These are phyloP conservation scores for Gallinago media DNA, from an alignment of 2,113 vertebrate species.

Conservation along the genomic window DNA sequence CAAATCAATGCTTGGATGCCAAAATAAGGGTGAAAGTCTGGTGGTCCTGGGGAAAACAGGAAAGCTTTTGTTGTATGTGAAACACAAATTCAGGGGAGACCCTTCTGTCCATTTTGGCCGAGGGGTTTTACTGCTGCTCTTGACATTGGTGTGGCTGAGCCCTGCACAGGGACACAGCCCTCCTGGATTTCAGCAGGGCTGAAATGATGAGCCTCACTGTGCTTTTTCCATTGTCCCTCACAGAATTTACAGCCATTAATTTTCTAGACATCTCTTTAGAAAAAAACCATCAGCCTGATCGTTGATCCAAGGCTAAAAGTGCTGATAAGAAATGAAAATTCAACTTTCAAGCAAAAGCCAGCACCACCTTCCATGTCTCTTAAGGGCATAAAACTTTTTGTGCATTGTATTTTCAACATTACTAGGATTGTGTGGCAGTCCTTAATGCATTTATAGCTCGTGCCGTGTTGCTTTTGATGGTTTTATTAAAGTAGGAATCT, in stretches of 20 bases:
- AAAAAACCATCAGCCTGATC: neutral
- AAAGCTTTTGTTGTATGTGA: neutral
- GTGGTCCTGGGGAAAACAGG: neutral
- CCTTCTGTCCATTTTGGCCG: neutral
- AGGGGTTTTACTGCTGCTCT: neutral
- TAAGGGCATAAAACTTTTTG: fast-evolving
- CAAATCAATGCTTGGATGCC: neutral
- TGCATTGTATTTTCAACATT: fast-evolving
- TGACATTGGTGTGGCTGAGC: neutral
- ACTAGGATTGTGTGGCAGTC: neutral
- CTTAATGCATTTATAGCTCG: neutral
- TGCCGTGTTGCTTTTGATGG: neutral
- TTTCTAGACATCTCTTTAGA: neutral
- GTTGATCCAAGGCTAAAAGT: neutral
- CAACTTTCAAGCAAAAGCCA: neutral
- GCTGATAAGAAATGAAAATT: neutral
- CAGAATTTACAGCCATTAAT: neutral
- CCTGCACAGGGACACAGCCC: neutral
- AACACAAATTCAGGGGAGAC: neutral
- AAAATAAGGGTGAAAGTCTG: neutral
- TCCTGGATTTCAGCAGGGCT: neutral
- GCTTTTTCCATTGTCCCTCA: fast-evolving
- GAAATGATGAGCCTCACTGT: fast-evolving
- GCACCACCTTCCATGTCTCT: neutral
- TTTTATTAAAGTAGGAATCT: neutral